Base-by-base conservation (phyloP, 2,113 vertebrate species). In the Pycnonotus jocosus region DNA sequence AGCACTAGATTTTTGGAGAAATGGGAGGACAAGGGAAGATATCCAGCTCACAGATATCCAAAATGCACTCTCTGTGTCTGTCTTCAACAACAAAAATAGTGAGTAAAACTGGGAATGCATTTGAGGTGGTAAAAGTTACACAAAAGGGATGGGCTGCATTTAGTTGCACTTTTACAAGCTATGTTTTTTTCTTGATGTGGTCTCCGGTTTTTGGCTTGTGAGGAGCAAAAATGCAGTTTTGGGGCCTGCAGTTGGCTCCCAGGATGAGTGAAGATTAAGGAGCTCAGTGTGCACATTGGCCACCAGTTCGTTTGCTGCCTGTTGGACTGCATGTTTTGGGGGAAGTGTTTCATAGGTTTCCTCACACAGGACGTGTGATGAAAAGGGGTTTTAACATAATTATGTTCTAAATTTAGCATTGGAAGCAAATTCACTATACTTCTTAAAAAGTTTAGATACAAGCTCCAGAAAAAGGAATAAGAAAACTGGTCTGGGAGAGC, bases 51-150 rank as follows among this genome's bases (percentile, higher is more conserved):
- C 85, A 60, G 98, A 99, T 61, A 91, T 99, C 76, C 99, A 99
- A 56, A 96, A 90, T 0, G 65, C 91, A 0, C 84, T 99, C 24
- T 98, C 99, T 2, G 87, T 99, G 10, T 98, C 98, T 0, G 98
- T 99, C 66, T 99, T 99, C 97, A 99, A 99, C 94, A 99, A 99
- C 95, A 98, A 98, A 91, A 98, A 99, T 16, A 99, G 99, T 99
- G 95, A 98, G 99, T 98, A 64, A 51, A 65, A 21, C 74, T 10
- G 3, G 10, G 14, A 33, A 60, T 60, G 57, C 27, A 50, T 51
- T 31, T n/a, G 44, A 48, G 69, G 8, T 78, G 19, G 11, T 35
- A 28, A 15, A 62, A 69, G 22, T 56, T 56, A 37, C 48, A 27
- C 30, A 60, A 23, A 70, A 78, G 5, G 37, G 33, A 11, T 35